These are phyloP conservation scores for Atrina japonica DNA, from an alignment of 2,888 invertebrate species.

Conservation along the genomic window DNA sequence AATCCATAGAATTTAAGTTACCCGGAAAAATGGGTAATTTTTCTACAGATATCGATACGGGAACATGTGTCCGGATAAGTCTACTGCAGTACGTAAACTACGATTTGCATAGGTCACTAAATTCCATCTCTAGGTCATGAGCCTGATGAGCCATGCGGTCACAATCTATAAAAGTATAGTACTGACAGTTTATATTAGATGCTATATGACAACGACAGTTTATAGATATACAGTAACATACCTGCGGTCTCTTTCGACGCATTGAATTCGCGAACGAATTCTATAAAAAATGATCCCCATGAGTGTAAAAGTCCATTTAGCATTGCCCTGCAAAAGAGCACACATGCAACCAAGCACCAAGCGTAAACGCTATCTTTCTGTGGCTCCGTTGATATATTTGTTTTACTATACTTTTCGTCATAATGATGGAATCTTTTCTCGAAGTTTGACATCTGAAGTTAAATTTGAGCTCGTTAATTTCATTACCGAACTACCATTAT, in stretches of 20 bases:
- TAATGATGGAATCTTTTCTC: slow-evolving; percentile 5
- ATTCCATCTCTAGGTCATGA: too few relatives aligned
- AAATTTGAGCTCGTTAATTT: slow-evolving; percentile 1
- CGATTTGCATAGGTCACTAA: too few relatives aligned
- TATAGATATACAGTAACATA: too few relatives aligned
- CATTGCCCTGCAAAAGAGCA: slow-evolving; percentile 64
- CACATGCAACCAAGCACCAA: slow-evolving; percentile 67
- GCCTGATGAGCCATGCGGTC: too few relatives aligned
- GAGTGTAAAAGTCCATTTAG: slow-evolving; percentile 69
- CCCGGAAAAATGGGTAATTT: too few relatives aligned
- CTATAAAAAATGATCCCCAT: slow-evolving; percentile 72
- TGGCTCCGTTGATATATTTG: background rate
- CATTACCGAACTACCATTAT: background rate
- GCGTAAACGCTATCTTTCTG: slow-evolving; percentile 65
- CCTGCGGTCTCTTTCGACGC: slow-evolving; percentile 66
- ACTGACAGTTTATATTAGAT: too few relatives aligned
- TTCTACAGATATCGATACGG: too few relatives aligned
- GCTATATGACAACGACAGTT: too few relatives aligned
- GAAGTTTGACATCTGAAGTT: slow-evolving; percentile 1
- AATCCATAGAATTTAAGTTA: too few relatives aligned
- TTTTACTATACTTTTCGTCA: slow-evolving; percentile 15
- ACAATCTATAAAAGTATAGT: too few relatives aligned
- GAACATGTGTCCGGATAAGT: too few relatives aligned
- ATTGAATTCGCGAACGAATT: slow-evolving; percentile 67
- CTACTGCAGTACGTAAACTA: too few relatives aligned